Conservation (phyloP, 2,797 vertebrate genomes). For the Pangasius sanitwongsei region DNA sequence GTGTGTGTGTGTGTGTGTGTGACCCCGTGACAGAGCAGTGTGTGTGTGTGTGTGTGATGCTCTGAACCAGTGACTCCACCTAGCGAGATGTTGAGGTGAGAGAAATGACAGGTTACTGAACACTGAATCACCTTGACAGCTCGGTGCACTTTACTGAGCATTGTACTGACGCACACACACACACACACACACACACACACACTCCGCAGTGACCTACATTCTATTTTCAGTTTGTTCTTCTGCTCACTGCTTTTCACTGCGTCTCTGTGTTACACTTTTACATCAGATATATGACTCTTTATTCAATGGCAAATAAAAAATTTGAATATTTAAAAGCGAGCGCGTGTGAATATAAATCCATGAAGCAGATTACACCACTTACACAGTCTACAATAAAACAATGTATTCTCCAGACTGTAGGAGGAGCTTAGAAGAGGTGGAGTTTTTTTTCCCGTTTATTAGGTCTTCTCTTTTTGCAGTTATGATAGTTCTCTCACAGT, state of each 20-base stretch:
- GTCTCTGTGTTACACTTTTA: neutral
- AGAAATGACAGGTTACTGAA: constrained; percentile 54
- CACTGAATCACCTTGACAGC: constrained; percentile 60
- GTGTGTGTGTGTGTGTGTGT: constrained; percentile 23
- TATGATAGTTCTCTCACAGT: too few species aligned
- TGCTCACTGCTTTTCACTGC: neutral
- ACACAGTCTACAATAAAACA: neutral
- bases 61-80: constrained; percentile 50
- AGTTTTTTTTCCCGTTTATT: too few species aligned
- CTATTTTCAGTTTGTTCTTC: neutral
- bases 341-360: neutral
- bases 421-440: too few species aligned
- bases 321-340: neutral
- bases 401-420: too few species aligned
- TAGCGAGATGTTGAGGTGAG: constrained; percentile 48
- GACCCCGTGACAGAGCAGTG: neutral
- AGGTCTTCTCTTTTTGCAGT: too few species aligned
- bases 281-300: neutral
- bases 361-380: too few species aligned
- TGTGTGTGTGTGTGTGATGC: constrained; percentile 44
- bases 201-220: constrained; percentile 21
- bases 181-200: constrained; percentile 36
- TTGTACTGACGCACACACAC: constrained; percentile 13
- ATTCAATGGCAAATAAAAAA: neutral
- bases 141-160: constrained; percentile 62